Evolutionary conservation across 2,888 invertebrate genomes (phyloP).

Genomic region (Dasypolia templi): DNA sequence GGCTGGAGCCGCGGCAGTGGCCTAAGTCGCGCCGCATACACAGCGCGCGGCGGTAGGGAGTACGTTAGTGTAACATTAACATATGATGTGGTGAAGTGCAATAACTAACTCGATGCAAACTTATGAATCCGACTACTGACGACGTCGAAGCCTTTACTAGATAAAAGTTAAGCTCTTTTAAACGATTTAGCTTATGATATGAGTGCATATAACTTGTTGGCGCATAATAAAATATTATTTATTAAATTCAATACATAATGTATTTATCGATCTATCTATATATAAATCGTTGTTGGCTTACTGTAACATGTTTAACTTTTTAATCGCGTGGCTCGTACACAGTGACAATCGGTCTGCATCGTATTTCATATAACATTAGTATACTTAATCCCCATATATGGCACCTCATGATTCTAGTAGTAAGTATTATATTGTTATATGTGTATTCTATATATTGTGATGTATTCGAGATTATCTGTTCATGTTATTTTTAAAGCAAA

Average conservation of each 20-base stretch:
- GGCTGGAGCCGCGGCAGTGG: slow-evolving; percentile 55
- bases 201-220: slow-evolving; percentile 85
- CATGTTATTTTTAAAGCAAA: slow-evolving; percentile 81
- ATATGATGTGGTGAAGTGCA: slow-evolving; percentile 81
- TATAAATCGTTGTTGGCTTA: slow-evolving; percentile 84
- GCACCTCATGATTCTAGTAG: slow-evolving; percentile 80
- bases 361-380: slow-evolving; percentile 65
- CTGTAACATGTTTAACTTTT: slow-evolving; percentile 75
- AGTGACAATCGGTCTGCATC: slow-evolving; percentile 67
- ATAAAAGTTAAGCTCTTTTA: slow-evolving; percentile 75
- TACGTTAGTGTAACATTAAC: slow-evolving; percentile 70
- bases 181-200: slow-evolving; percentile 79
- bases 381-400: slow-evolving; percentile 74
- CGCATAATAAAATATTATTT: slow-evolving; percentile 86
- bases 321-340: slow-evolving; percentile 63
- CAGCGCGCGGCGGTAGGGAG: slow-evolving; percentile 60
- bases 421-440: slow-evolving; percentile 80
- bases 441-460: slow-evolving; percentile 77
- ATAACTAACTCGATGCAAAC: slow-evolving; percentile 82
- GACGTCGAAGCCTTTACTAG: slow-evolving; percentile 82
- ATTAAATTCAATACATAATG: slow-evolving; percentile 72
- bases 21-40: slow-evolving; percentile 55
- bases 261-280: slow-evolving; percentile 71
- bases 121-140: slow-evolving; percentile 80
- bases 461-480: slow-evolving; percentile 81